A percentile compares a stretch with the other conserved stretches of the same genome.
These are phyloP conservation scores for Zingel zingel DNA, from an alignment of 2,113 vertebrate species.

Conservation along the genomic window DNA sequence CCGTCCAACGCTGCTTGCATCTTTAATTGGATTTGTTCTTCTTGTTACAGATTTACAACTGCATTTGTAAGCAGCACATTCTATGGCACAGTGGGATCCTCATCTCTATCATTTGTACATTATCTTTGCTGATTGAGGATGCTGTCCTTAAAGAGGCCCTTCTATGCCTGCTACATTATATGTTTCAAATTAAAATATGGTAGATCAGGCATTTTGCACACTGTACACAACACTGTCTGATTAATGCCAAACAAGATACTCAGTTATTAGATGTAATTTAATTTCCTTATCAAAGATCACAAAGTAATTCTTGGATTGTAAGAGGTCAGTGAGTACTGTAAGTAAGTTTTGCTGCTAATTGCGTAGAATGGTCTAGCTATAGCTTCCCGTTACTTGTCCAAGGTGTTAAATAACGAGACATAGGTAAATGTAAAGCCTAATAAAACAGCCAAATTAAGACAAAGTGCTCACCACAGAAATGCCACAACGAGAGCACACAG, in stretches of 20 bases:
- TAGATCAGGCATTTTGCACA: not conserved
- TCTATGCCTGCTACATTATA: not conserved
- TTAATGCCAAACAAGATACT: not conserved
- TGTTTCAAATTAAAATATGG: not conserved
- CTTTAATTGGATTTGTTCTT: not conserved
- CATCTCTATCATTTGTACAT: not conserved
- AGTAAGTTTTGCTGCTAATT: conserved; percentile 23
- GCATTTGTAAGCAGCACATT: not conserved
- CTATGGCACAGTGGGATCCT: not conserved
- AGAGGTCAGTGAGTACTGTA: not conserved
- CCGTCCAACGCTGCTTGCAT: no score
- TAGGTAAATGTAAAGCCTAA: not conserved
- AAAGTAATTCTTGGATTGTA: not conserved
- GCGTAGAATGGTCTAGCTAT: not conserved
- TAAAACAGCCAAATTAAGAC: not conserved
- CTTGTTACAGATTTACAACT: not conserved
- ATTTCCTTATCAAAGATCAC: not conserved
- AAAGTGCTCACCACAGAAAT: not conserved
- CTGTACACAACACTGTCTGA: not conserved
- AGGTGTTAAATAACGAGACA: not conserved
- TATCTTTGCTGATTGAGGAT: not conserved
- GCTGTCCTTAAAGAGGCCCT: not conserved
- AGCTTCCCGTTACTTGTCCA: not conserved
- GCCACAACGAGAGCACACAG: not conserved
- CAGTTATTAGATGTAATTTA: not conserved